Evolutionary conservation across 2,797 vertebrate species (phyloP).

Genomic region (Thripadectes ignobilis): DNA sequence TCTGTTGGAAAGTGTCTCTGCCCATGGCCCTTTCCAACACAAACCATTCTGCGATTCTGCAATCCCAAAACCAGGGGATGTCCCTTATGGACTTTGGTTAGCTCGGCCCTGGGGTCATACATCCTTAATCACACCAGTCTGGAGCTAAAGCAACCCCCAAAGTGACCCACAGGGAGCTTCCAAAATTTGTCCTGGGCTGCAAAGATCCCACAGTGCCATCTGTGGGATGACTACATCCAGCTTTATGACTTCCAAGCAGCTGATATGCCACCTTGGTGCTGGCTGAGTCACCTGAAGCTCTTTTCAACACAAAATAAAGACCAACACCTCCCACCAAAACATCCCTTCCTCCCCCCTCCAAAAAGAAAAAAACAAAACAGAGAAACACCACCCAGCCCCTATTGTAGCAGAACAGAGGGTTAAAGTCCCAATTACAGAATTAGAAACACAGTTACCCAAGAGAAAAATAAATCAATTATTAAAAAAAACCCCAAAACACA

Average conservation of each 20-base stretch:
- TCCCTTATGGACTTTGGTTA: not conserved
- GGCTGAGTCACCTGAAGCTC: not conserved
- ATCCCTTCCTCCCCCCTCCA: not conserved
- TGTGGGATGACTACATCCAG: not conserved
- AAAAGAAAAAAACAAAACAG: not conserved
- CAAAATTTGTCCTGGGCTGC: not conserved
- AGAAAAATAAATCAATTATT: conserved; percentile 54
- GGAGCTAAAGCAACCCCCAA: not conserved
- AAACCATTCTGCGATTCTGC: not conserved
- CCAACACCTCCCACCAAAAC: accelerated
- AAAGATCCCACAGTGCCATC: not conserved
- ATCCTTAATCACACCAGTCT: not conserved
- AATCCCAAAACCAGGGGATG: not conserved
- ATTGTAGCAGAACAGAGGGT: not conserved
- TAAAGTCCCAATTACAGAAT: conserved; percentile 25
- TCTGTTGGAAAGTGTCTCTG: not conserved
- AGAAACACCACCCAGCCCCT: not conserved
- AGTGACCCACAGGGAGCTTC: not conserved
- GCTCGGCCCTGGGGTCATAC: not conserved
- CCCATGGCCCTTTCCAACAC: not conserved
- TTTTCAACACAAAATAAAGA: not conserved
- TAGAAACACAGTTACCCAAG: conserved; percentile 54
- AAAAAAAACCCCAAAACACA: conserved; percentile 37
- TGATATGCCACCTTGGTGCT: not conserved
- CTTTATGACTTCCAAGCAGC: not conserved